These are phyloP conservation scores for Drosophila flavopinicola DNA, from an alignment of 2,888 invertebrate species.

Conservation along the genomic window DNA sequence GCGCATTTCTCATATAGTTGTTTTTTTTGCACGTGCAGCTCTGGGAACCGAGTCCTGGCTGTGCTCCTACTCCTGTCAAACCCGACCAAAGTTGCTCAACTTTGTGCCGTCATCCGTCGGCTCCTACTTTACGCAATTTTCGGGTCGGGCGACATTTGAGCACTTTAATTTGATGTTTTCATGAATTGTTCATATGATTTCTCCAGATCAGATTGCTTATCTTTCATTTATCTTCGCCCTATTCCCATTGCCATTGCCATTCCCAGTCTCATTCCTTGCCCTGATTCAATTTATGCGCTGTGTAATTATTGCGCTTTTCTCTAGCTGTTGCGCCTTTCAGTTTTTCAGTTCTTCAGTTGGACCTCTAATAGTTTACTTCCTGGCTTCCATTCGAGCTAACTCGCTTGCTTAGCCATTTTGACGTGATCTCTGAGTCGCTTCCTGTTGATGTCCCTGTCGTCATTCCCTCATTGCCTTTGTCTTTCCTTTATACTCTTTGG, in stretches of 20 bases:
- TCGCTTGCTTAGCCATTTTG: constrained; percentile 62
- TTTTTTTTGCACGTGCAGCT: constrained; percentile 69
- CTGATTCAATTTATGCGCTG: constrained; percentile 63
- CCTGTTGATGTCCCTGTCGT: constrained; percentile 71
- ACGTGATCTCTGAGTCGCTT: constrained; percentile 81
- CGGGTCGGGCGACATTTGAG: constrained; percentile 58
- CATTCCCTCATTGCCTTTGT: constrained; percentile 29
- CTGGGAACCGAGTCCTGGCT: constrained; percentile 54
- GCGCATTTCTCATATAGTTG: constrained; percentile 31
- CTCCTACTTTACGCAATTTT: constrained; percentile 70
- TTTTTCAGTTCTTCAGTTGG: constrained; percentile 17
- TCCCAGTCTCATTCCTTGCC: constrained; percentile 18
- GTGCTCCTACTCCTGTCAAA: constrained; percentile 25
- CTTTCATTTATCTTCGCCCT: constrained; percentile 33
- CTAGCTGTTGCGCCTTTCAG: constrained; percentile 54
- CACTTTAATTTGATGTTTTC: constrained; percentile 77
- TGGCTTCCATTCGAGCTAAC: constrained; percentile 68
- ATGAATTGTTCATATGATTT: constrained; percentile 77
- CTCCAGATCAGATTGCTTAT: constrained; percentile 82
- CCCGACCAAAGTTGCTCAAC: constrained; percentile 80
- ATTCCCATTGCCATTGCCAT: too few relatives aligned
- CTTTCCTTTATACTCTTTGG: constrained; percentile 20
- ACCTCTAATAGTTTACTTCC: constrained; percentile 81
- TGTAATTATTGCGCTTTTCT: constrained; percentile 73
- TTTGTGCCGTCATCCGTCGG: constrained; percentile 68